Conservation (phyloP, 2,797 vertebrate species). For the Alcedo atthis region DNA sequence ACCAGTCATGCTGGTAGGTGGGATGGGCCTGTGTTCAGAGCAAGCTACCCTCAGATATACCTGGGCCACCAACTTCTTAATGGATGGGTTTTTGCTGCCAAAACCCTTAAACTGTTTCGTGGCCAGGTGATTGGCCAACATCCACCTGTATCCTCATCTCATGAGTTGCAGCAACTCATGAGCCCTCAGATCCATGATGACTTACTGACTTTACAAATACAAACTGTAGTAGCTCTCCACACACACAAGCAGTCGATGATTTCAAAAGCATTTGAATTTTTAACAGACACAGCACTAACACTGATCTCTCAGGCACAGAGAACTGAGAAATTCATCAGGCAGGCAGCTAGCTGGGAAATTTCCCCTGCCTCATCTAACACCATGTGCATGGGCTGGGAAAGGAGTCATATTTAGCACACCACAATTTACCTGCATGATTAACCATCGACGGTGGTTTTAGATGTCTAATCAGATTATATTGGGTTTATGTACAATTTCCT, state of each 20-base stretch:
- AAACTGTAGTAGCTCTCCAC: not conserved
- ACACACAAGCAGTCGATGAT: not conserved
- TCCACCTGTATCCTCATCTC: not conserved
- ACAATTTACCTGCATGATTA: slow-evolving; percentile 70
- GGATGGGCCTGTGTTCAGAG: not conserved
- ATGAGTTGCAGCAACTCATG: not conserved
- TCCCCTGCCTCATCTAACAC: not conserved
- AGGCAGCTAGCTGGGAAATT: not conserved
- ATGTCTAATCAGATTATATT: slow-evolving; percentile 35
- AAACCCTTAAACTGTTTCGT: not conserved
- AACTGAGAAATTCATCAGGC: slow-evolving; percentile 31
- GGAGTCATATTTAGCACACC: slow-evolving; percentile 13
- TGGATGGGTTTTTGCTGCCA: not conserved
- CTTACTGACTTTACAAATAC: not conserved
- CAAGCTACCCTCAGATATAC: not conserved
- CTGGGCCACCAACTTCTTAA: not conserved
- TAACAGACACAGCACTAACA: not conserved
- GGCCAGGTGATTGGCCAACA: not conserved
- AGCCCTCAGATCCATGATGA: not conserved
- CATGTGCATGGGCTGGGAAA: not conserved
- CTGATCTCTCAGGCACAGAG: not conserved
- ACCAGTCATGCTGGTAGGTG: not conserved
- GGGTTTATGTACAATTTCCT: slow-evolving; percentile 58
- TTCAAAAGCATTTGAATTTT: slow-evolving; percentile 26
- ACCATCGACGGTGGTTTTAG: not conserved